Conservation (phyloP, 2,797 vertebrate genomes). For the Vireo griseus region DNA sequence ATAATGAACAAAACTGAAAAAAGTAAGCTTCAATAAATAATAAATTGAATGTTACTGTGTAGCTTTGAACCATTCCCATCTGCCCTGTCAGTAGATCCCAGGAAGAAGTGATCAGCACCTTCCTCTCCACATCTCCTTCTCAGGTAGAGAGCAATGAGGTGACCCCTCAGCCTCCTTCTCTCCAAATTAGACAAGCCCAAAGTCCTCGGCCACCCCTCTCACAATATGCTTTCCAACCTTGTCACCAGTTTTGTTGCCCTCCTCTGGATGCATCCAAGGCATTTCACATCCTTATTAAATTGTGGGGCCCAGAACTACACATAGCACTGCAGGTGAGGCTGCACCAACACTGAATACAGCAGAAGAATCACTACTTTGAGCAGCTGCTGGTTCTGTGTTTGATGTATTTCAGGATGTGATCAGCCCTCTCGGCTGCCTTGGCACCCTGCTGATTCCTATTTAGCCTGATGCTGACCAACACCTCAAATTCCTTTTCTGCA, state of each 20-base stretch:
- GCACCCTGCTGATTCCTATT: background rate
- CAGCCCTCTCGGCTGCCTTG: background rate
- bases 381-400: background rate
- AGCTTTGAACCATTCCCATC: background rate
- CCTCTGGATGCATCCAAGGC: background rate
- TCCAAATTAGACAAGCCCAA: background rate
- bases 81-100: background rate
- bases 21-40: background rate
- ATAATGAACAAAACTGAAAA: background rate
- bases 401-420: background rate
- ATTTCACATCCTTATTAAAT: background rate
- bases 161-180: background rate
- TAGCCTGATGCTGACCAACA: background rate
- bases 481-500: background rate
- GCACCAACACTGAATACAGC: fast-evolving
- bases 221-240: background rate
- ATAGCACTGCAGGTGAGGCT: background rate
- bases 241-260: background rate
- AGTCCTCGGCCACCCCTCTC: background rate
- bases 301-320: background rate
- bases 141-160: background rate
- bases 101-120: background rate
- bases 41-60: background rate
- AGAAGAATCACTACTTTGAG: background rate
- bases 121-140: background rate